Base-by-base conservation (phyloP, 92 coral and sea anemone genomes). In the Umimayanthus chanpuru region DNA sequence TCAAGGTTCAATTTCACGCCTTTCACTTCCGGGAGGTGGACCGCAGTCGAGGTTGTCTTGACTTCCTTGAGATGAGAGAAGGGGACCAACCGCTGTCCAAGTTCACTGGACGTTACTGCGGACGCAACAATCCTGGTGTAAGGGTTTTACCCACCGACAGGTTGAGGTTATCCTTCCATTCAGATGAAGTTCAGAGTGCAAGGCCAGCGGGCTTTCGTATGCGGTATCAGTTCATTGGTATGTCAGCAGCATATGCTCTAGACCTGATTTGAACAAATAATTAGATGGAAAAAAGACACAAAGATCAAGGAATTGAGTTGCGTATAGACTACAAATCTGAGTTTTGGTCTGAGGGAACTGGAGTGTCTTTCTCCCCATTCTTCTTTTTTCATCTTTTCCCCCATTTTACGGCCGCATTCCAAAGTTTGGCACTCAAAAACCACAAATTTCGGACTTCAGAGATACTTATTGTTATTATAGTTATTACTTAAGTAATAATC, bases 1-100 rank as follows among this genome's bases (percentile, higher is more conserved):
- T 94, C 64, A 89, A 92, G 36, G 49, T 94, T 86, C 85, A 89
- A 29, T 94, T 94, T 75, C 61, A 83, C 64, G 90, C 89, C 73
- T 94, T 94, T 81, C 90, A 88, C 53, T 79, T 94, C 71, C 82
- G 90, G 72, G 88, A 82, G 49, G 90, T 94, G 20, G 93, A 94
- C 82, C 80, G 77, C 30, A 90, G 91, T 39, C 88, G 89, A 18
- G 95, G 98, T 23, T 94, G 97, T 66, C 79, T 88, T 44, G 97
- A 94, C 86, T 94, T 88, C 86, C 90, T 94, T 29, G 97, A 94
- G 76, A 90, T 94, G 39, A 84, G 97, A 75, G 97, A 94, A 71
- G 97, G 97, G 15, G 88, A 91, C 28, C 88, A 72, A 77, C 88
- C 93, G 56, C 88, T 89, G 55, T 92, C 95, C 72, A 92, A 88